Base-by-base conservation (phyloP, 30 jellyfish, hydroid and myxozoan species). In the Clytia hemisphaerica region DNA sequence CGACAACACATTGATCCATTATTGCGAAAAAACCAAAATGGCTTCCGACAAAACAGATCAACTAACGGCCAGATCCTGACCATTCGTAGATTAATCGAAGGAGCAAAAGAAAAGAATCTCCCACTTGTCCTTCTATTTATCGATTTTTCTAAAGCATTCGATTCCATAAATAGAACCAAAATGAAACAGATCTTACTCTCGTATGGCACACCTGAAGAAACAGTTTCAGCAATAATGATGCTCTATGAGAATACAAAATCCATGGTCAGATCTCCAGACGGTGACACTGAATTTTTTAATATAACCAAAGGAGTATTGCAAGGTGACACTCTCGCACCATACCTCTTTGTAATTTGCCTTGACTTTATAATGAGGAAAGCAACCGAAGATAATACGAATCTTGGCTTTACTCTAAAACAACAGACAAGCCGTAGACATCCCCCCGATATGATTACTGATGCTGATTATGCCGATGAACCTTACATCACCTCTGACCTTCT, bases 241-340 rank as follows among this genome's bases (percentile, higher is more conserved):
- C 45, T 72, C 18, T 75, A 62, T 35, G 30, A 75, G 19, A 75
- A 75, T 59, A 59, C 84, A 4, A 62, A 34, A 46, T 35, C 88
- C 32, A 38, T 67, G 83, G 88, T 62, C 2, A 25, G 74, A 6
- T 61, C 83, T 32, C 88, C 84, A 10, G 88, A 75, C 48, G 73
- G 83, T 4, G 71, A 72, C 19, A 72, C 78, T 4, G 70, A 66
- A 15, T 53, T 38, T 25, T 37, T 72, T 50, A 27, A 70, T 4
- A 37, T 72, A 6, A 34, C 15, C 7, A 26, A 38, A 3, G 65
- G 80, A 5, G 80, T 72, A 16, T 49, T 72, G 24, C 84, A 53
- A 58, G 80, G 84, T 4, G 80, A 72, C 67, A 72, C 80, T 16
- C 31, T 72, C 21, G 80, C 84, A 15, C 80, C 84, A 5, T 72